Conservation (phyloP, 2,888 invertebrate genomes). For the Harpagoxenus sublaevis region DNA sequence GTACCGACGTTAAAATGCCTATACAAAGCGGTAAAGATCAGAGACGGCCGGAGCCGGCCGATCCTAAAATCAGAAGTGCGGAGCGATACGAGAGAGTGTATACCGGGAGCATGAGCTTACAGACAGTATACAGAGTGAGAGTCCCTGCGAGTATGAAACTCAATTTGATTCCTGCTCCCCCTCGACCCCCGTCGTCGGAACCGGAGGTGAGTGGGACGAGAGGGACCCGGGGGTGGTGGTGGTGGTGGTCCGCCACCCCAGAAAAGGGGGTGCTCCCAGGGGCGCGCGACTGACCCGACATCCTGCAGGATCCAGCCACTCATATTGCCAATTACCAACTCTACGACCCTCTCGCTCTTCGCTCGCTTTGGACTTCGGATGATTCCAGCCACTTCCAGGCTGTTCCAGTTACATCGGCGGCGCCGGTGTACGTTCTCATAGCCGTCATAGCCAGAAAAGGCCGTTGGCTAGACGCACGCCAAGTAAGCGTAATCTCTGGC, state of each 20-base stretch:
- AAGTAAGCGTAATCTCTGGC: slow-evolving; percentile 54
- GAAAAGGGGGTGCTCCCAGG: slow-evolving; percentile 84
- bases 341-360: slow-evolving; percentile 83
- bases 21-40: slow-evolving; percentile 53
- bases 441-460: slow-evolving; percentile 59
- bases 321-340: slow-evolving; percentile 86
- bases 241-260: slow-evolving; percentile 76
- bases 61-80: slow-evolving; percentile 73
- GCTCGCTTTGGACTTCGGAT: slow-evolving; percentile 82
- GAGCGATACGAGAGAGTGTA: slow-evolving; percentile 63
- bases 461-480: slow-evolving; percentile 53
- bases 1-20: slow-evolving; percentile 54
- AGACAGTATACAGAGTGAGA: slow-evolving; percentile 77
- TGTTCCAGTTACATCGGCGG: slow-evolving; percentile 77
- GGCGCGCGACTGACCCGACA: slow-evolving; percentile 86
- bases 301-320: slow-evolving; percentile 84
- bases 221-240: slow-evolving; percentile 65
- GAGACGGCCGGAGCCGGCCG: slow-evolving; percentile 51
- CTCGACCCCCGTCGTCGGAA: slow-evolving; percentile 74
- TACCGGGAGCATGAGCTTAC: slow-evolving; percentile 67
- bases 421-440: slow-evolving; percentile 61
- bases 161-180: slow-evolving; percentile 85
- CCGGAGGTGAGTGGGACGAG: slow-evolving; percentile 71
- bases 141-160: slow-evolving; percentile 85
- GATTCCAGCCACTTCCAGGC: slow-evolving; percentile 81